Base-by-base conservation (phyloP, 1,140 invertebrate species). In the Melipona quadrifasciata region DNA sequence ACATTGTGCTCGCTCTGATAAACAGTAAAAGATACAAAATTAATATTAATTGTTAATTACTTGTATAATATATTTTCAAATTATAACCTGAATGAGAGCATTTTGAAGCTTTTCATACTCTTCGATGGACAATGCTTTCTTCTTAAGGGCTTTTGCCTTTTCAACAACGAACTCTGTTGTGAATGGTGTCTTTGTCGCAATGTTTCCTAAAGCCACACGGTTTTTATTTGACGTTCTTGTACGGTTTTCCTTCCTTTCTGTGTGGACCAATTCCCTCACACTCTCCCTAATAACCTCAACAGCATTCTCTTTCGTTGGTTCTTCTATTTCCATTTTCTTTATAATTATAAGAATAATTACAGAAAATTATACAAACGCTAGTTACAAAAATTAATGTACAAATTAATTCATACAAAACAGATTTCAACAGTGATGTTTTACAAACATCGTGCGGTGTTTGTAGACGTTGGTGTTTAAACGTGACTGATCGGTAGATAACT, bases 31-130 rank as follows among this genome's bases (percentile, higher is more conserved):
- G 72, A 82, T 81, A 31, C 64, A 24, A 47, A 21, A 31, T 65
- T 77, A 85, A 11, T 73, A 67, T 76, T 47, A 80, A 11, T 51
- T 73, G 64, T 58, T 21, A 24, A 39, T 21, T 71, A n/a, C 3
- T 0, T 24, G 14, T 21, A 71, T 55, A 58, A 73, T 11, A 65
- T 34, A 24, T 75, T 2, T 47, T 3, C 31, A 58, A 61, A 61
- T 67, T n/a, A 31, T 80, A 70, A 94, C 94, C 91, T 95, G 93
- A 61, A 95, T 89, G 27, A 95, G 86, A 70, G 92, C 91, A 86
- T 91, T 93, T 87, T 94, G 92, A 39, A 95, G 84, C 58, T 90
- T 78, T 47, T 79, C 88, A 61, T 94, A 95, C 34, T 93, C 91
- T 47, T 91, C 61, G 10, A 91, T 51, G 4, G 74, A 58, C n/a